These are phyloP conservation scores for Mayetiola destructor DNA, from an alignment of 2,888 invertebrate species.

Conservation along the genomic window DNA sequence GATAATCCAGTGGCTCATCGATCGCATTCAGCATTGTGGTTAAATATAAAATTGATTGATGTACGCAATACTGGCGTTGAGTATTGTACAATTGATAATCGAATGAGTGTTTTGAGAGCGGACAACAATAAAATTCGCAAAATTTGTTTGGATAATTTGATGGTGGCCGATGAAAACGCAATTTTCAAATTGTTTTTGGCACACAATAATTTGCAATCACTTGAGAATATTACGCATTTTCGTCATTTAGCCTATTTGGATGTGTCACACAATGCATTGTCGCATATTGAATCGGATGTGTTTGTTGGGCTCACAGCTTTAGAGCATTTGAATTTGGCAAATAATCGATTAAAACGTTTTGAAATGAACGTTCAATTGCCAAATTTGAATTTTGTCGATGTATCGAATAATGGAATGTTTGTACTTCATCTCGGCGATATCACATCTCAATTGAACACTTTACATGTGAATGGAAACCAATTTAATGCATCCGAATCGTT, in stretches of 20 bases:
- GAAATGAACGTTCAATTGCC: background rate
- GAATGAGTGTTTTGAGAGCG: background rate
- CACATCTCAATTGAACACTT: background rate
- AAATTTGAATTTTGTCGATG: background rate
- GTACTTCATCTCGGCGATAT: background rate
- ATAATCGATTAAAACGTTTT: background rate
- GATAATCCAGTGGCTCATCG: background rate
- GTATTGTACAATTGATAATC: background rate
- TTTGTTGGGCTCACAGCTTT: background rate
- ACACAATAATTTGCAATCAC: background rate
- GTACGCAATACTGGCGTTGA: background rate
- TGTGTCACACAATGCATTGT: background rate
- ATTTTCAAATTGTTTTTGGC: conserved; percentile 5
- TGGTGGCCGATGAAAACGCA: background rate
- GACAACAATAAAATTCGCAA: conserved; percentile 3
- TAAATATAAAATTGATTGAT: background rate
- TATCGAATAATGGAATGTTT: background rate
- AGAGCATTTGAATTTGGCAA: background rate
- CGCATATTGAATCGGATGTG: background rate
- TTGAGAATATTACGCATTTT: conserved; percentile 1
- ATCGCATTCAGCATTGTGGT: background rate
- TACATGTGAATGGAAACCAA: background rate
- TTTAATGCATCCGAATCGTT: background rate
- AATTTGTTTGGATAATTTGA: conserved; percentile 9
- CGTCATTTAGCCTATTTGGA: background rate